Evolutionary conservation across 2,797 vertebrate genomes (phyloP), one percentile per base, ranked within the genome.

Genomic region (Cyprinella venusta): DNA sequence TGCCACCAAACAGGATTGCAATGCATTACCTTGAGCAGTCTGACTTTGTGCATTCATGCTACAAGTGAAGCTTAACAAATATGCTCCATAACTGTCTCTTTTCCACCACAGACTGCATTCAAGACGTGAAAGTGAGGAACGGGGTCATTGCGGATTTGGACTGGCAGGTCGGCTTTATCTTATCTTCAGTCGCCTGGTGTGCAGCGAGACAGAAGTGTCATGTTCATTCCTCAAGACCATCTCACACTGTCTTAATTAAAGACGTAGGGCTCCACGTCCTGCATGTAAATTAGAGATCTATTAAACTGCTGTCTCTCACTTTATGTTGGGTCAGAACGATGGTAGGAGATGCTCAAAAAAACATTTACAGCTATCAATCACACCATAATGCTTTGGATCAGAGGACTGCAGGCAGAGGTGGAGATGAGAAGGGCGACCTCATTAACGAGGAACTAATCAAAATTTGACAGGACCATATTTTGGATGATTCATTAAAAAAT

Each of bases 201-300:
- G 18, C n/a, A 40, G 79, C 45, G 59, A 67, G 61, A 80, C 82
- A 70, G 77, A 65, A 69, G 71, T 76, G 63, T 84, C 87, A 77
- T 80, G 70, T 72, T 67, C 56, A 36, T 70, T 79, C 80, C 42
- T 67, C 56, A 40, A 54, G 50, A 78, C 42, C 1, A 70, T 84
- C 80, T 79, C 68, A 76, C 64, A 59, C 19, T 1, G 24, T 83
- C 84, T 85, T 88, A 86, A 88, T 88, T 88, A 90, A 80, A 85
- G 50, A 76, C 61, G 56, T 75, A 81, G 72, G 68, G 19, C 18
- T 24, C 30, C 2, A 36, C 38, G 3, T 21, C 36, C 69, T 76
- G 86, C 79, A 88, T 86, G 82, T 81, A 70, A 86, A 86, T 86
- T 61, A 86, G 48, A 52, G 18, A 79, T 76, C 75, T 48, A 76